These are phyloP conservation scores for Lutjanus campechanus DNA, from an alignment of 2,797 vertebrate genomes.

Conservation along the genomic window DNA sequence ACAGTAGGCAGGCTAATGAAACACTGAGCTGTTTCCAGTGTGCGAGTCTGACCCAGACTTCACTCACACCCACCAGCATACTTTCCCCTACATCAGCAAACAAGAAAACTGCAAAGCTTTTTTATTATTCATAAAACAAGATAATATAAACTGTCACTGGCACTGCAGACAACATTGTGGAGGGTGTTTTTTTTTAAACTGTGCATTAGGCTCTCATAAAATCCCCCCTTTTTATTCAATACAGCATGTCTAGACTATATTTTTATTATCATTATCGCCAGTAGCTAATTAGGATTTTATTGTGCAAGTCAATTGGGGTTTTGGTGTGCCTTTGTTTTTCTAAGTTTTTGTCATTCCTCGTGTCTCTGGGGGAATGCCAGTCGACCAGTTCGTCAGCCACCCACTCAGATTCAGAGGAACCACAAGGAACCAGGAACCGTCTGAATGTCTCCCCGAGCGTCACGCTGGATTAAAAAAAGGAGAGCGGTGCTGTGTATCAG, in stretches of 20 bases:
- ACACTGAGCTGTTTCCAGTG: slow-evolving; percentile 75
- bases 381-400: slow-evolving; percentile 77
- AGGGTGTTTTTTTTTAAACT: slow-evolving; percentile 59
- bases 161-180: slow-evolving; percentile 66
- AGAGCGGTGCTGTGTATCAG: slow-evolving; percentile 26
- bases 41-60: slow-evolving; percentile 76
- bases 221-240: slow-evolving; percentile 80
- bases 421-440: slow-evolving; percentile 72
- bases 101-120: slow-evolving; percentile 72
- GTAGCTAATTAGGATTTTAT: slow-evolving; percentile 86
- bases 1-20: slow-evolving; percentile 75
- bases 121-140: slow-evolving; percentile 85
- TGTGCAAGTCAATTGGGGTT: slow-evolving; percentile 78
- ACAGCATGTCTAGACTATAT: slow-evolving; percentile 85
- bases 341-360: slow-evolving; percentile 84
- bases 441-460: slow-evolving; percentile 65
- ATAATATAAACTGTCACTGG: slow-evolving; percentile 75
- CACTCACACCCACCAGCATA: slow-evolving; percentile 74
- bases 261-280: slow-evolving; percentile 85
- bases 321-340: slow-evolving; percentile 81
- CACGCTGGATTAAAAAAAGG: slow-evolving; percentile 42
- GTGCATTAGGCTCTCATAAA: slow-evolving; percentile 80
- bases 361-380: slow-evolving; percentile 81
- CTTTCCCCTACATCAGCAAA: slow-evolving; percentile 83
- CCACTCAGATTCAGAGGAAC: slow-evolving; percentile 74